Evolutionary conservation across 2,113 vertebrate genomes (phyloP).

Genomic region (Caranx melampygus): DNA sequence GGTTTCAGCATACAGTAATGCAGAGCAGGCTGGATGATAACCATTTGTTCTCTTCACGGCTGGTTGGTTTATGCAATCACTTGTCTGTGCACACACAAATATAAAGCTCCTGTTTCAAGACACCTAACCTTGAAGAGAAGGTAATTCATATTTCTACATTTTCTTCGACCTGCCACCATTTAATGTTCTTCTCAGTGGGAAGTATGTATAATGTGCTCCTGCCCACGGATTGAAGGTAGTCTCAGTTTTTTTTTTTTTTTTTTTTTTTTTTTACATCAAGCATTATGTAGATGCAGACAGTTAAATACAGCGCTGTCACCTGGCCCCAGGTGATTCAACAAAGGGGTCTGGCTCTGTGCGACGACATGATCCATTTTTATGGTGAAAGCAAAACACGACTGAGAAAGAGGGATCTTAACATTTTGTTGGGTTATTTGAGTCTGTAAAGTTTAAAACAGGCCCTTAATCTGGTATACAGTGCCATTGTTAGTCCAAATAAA

Average conservation of each 20-base stretch:
- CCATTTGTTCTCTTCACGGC: constrained; percentile 15
- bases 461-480: constrained; percentile 15
- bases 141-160: neutral
- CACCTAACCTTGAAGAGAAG: constrained; percentile 16
- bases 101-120: constrained; percentile 39
- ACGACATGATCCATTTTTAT: constrained; percentile 21
- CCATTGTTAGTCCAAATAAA: constrained; percentile 9
- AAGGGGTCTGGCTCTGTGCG: constrained; percentile 29
- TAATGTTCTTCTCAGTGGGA: constrained; percentile 24
- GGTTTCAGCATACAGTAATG: constrained; percentile 14
- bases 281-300: constrained; percentile 27
- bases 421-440: constrained; percentile 36
- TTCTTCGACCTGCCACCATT: neutral
- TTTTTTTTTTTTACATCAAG: constrained; percentile 9
- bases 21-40: constrained; percentile 40
- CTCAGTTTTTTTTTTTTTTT: constrained; percentile 13
- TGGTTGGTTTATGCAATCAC: neutral
- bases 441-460: constrained; percentile 41
- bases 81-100: constrained; percentile 6
- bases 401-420: constrained; percentile 35
- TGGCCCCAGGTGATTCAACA: constrained; percentile 26
- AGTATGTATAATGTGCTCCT: constrained; percentile 32
- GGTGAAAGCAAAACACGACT: constrained; percentile 48
- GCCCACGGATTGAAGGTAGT: constrained; percentile 26
- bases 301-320: constrained; percentile 37